Evolutionary conservation across 2,888 invertebrate species (phyloP).

Genomic region (Cataglyphis albicans): DNA sequence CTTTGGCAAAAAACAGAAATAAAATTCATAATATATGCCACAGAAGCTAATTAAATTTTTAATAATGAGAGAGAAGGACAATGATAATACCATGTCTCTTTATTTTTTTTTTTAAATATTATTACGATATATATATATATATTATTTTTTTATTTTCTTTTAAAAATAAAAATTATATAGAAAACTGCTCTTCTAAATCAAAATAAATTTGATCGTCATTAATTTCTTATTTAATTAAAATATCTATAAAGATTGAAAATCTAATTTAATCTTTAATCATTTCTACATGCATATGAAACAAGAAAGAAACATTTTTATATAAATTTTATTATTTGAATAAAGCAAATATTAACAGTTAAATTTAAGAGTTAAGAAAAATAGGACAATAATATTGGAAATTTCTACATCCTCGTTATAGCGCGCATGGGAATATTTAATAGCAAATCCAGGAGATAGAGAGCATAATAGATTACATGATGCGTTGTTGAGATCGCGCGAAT

Average conservation of each 20-base stretch:
- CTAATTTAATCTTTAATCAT: not conserved
- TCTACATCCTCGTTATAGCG: not conserved
- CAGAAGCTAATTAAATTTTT: slow-evolving; percentile 5
- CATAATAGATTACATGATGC: slow-evolving; percentile 19
- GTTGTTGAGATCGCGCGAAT: slow-evolving; percentile 10
- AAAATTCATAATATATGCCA: not conserved
- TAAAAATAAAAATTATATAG: not conserved
- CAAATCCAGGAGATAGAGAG: slow-evolving; percentile 1
- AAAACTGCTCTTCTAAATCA: not conserved
- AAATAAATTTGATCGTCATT: not conserved
- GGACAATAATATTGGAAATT: not conserved
- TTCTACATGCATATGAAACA: not conserved
- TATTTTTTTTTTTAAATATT: not conserved
- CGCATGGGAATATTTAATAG: not conserved
- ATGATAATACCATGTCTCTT: not conserved
- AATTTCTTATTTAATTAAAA: not conserved
- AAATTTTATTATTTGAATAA: not conserved
- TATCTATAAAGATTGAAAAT: not conserved
- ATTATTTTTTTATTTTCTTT: too few relatives aligned
- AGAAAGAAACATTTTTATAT: not conserved
- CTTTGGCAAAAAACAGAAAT: slow-evolving; percentile 8
- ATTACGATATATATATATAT: not conserved
- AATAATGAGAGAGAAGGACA: not conserved
- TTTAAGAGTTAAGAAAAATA: not conserved
- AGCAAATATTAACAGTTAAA: not conserved